Base-by-base conservation (phyloP, 2,113 vertebrate species). In the Miniopterus natalensis region DNA sequence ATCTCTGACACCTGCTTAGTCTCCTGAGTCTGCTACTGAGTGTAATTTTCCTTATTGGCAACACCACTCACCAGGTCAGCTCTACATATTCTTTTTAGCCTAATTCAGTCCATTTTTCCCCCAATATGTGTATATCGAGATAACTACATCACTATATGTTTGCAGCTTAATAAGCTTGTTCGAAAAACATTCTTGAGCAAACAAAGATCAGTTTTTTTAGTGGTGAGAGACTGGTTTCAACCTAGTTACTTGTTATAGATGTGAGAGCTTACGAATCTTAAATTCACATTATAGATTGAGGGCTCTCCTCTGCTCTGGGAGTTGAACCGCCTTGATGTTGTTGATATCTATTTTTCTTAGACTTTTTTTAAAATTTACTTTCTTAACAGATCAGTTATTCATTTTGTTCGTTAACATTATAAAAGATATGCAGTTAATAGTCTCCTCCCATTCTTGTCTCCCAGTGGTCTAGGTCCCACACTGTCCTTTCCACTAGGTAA, bases 21-120 rank as follows among this genome's bases (percentile, higher is more conserved):
- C 96, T 97, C 95, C 97, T 97, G 97, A 97, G 66, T 95, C 96
- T 95, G 92, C 97, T 97, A 73, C 96, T 97, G 96, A 96, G 85
- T 94, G 90, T 97, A 96, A 96, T 94, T 75, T 93, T 97, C 97
- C 49, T 94, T 97, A 92, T 96, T 97, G 96, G 94, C 95, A 93
- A 78, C 96, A 86, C 49, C 92, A 83, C 53, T 84, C 90, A 87
- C 92, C 96, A 97, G 96, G 97, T 97, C 97, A 98, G 97, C 96
- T 81, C 92, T 97, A 96, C 95, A 94, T 96, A 95, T 97, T 97
- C 74, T 96, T 93, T 88, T 94, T 88, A 97, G 95, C 95, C 73
- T 96, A 94, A 96, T 95, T 95, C 86, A 96, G 95, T 86, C 95
- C 97, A 92, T 80, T 92, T 65, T 49, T 71, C 65, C 29, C 18